phyloP scores from a whole-genome alignment of 2,888 invertebrate genomes.

The Coecobrya sp. region DNA sequence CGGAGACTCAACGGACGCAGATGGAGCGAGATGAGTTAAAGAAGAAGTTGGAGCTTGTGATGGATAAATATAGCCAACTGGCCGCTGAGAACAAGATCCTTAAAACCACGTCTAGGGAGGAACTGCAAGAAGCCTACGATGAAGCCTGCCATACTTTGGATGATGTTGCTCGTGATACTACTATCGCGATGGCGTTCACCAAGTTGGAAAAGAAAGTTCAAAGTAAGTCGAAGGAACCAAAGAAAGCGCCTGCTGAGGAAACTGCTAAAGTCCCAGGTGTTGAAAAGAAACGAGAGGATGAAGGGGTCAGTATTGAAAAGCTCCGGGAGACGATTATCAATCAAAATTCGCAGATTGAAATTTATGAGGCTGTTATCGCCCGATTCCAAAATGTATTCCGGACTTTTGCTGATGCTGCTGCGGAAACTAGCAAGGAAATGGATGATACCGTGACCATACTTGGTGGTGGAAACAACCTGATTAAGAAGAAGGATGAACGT shows the following conservation, averaged over 20 bases:
- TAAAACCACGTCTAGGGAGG: no score
- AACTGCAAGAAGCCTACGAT: no score
- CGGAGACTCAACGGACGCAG: no score
- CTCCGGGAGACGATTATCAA: neutral
- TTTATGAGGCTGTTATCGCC: neutral
- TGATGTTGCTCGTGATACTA: no score
- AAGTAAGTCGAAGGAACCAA: neutral
- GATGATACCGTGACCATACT: neutral
- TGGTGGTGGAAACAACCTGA: no score
- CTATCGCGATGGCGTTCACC: no score
- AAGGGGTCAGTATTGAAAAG: neutral
- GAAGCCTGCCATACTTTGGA: no score
- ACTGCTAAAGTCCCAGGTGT: neutral
- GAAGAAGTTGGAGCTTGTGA: no score
- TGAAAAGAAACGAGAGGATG: neutral
- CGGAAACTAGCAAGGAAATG: neutral
- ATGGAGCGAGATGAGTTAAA: no score
- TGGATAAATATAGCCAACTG: no score
- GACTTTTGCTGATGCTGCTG: neutral
- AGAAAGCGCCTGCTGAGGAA: neutral
- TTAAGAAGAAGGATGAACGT: neutral
- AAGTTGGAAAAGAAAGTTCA: conserved; percentile 16
- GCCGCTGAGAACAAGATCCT: no score
- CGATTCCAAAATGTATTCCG: neutral
- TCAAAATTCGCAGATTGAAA: neutral